A percentile compares a stretch with the other conserved stretches of the same genome.
phyloP scores from a whole-genome alignment of 2,888 invertebrate genomes.

The Gnatocerus cornutus region DNA sequence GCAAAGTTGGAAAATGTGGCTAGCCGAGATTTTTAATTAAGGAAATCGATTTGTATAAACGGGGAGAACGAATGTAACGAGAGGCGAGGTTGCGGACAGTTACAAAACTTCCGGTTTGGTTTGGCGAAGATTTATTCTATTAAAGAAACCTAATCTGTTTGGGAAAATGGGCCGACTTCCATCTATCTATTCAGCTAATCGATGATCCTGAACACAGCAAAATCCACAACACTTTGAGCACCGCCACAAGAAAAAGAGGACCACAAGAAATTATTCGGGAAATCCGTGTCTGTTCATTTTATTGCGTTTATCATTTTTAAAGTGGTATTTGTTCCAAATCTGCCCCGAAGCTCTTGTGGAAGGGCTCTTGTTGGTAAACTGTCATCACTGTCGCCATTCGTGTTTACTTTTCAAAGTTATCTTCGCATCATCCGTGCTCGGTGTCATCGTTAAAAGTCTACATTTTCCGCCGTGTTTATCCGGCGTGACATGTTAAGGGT shows the following conservation, averaged over 20 bases:
- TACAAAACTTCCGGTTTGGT: conserved; percentile 6
- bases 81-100: conserved; percentile 4
- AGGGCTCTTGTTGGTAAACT: conserved; percentile 12
- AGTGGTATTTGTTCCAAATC: background rate
- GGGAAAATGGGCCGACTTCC: conserved; percentile 18
- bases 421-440: conserved; percentile 7
- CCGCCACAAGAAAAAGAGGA: too few species aligned
- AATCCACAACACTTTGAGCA: background rate
- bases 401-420: conserved; percentile 36
- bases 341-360: background rate
- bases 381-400: conserved; percentile 15
- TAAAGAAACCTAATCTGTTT: conserved; percentile 23
- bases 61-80: conserved; percentile 23
- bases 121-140: conserved; percentile 20
- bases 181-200: conserved; percentile 11
- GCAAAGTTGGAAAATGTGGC: conserved; percentile 5
- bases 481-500: conserved; percentile 21
- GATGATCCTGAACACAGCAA: background rate
- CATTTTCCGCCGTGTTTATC: conserved; percentile 27
- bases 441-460: conserved; percentile 41
- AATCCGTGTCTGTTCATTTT: too few species aligned
- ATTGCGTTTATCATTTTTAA: background rate
- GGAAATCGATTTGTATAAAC: conserved; percentile 16
- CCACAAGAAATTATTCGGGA: too few species aligned
- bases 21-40: conserved; percentile 26